phyloP scores from a whole-genome alignment of 2,113 vertebrate species.

The Grantiella picta region DNA sequence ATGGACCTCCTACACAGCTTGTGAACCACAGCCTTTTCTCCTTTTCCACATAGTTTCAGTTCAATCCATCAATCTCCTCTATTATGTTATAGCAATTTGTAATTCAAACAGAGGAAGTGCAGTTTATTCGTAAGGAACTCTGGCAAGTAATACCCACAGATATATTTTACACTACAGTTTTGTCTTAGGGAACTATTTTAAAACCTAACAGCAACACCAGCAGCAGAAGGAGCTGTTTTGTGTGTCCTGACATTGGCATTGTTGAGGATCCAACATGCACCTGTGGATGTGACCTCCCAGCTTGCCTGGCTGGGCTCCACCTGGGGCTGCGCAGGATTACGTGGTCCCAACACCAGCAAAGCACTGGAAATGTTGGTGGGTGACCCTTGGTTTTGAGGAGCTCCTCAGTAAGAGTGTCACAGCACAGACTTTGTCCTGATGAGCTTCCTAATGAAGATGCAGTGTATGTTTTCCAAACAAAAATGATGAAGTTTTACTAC shows the following conservation, averaged over 20 bases:
- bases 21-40: not conserved
- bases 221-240: not conserved
- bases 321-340: not conserved
- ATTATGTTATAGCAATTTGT: not conserved
- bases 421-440: not conserved
- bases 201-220: not conserved
- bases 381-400: not conserved
- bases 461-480: not conserved
- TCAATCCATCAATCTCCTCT: not conserved
- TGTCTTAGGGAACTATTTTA: not conserved
- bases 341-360: not conserved
- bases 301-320: fast-evolving
- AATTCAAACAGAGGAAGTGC: not conserved
- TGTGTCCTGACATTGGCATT: not conserved
- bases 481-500: not conserved
- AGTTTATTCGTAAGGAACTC: not conserved
- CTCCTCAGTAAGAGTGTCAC: not conserved
- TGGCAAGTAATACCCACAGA: not conserved
- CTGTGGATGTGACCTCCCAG: not conserved
- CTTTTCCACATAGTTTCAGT: not conserved
- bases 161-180: not conserved
- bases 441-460: not conserved
- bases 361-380: not conserved
- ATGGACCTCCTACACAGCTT: not conserved
- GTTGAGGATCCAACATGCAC: fast-evolving